A percentile compares a stretch with the other conserved stretches of the same genome.
phyloP scores from a whole-genome alignment of 2,797 vertebrate species.

The Myripristis murdjan region DNA sequence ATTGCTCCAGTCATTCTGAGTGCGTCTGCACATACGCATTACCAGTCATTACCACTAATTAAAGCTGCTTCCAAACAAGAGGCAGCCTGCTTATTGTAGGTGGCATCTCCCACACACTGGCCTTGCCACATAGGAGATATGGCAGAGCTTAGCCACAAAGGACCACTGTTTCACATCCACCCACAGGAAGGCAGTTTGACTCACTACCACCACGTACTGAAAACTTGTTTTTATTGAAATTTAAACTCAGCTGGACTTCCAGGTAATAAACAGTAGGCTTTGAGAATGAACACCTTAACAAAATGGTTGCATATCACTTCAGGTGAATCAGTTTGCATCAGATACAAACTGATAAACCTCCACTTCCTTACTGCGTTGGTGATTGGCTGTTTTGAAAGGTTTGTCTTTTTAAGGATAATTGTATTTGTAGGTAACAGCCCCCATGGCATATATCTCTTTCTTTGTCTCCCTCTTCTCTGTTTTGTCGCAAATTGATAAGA shows the following conservation, averaged over 20 bases:
- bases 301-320: too few relatives aligned
- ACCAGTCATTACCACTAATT: slow-evolving; percentile 16
- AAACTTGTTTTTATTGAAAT: slow-evolving; percentile 29
- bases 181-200: slow-evolving; percentile 59
- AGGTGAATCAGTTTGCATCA: too few relatives aligned
- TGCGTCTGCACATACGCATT: neutral
- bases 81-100: slow-evolving; percentile 52
- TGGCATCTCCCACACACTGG: slow-evolving; percentile 64
- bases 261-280: neutral
- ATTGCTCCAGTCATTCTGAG: neutral
- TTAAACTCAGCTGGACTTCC: neutral
- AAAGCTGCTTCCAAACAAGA: slow-evolving; percentile 55
- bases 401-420: neutral
- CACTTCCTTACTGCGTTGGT: slow-evolving; percentile 2
- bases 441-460: neutral
- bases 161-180: slow-evolving; percentile 55
- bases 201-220: slow-evolving; percentile 32
- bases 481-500: too few relatives aligned
- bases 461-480: neutral
- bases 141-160: slow-evolving; percentile 60
- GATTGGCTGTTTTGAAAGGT: neutral
- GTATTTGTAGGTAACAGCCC: neutral
- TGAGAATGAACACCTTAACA: slow-evolving; percentile 3
- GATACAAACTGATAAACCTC: slow-evolving; percentile 10
- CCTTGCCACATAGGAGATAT: slow-evolving; percentile 50